A percentile compares a stretch with the other conserved stretches of the same genome.
Evolutionary conservation across 1,140 invertebrate genomes (phyloP).

Genomic region (Ditylenchus dipsaci): DNA sequence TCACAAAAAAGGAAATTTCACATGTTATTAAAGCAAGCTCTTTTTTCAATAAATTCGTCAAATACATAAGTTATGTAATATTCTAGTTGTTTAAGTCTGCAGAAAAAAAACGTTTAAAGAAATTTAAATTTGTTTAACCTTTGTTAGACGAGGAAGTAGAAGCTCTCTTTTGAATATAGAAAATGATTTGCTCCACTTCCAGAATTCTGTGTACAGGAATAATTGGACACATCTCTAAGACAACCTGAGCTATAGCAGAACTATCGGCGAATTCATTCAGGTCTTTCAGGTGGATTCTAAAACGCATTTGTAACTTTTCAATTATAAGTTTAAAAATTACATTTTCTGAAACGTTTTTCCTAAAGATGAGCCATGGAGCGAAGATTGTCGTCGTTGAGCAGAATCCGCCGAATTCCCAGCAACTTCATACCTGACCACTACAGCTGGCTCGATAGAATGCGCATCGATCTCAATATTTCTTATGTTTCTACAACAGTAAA

Average conservation of each 20-base stretch:
- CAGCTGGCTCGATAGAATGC: constrained; percentile 79
- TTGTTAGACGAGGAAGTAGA: constrained; percentile 46
- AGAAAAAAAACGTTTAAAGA: too few species aligned
- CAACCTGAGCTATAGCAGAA: constrained; percentile 73
- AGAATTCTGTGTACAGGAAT: constrained; percentile 77
- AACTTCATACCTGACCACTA: constrained; percentile 77
- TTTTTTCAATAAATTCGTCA: too few species aligned
- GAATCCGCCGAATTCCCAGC: constrained; percentile 7
- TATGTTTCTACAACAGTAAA: not conserved
- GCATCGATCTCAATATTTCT: constrained; percentile 71
- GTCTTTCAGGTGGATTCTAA: constrained; percentile 75
- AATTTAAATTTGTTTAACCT: too few species aligned
- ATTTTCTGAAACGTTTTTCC: constrained; percentile 60
- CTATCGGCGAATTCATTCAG: constrained; percentile 76
- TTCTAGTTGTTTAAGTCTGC: too few species aligned
- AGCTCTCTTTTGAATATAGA: constrained; percentile 80
- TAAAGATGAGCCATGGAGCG: constrained; percentile 36
- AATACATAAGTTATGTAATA: too few species aligned
- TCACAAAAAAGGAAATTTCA: too few species aligned
- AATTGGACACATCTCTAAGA: constrained; percentile 79
- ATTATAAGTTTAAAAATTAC: not conserved
- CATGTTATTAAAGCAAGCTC: too few species aligned
- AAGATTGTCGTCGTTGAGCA: not conserved
- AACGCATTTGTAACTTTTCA: constrained; percentile 17
- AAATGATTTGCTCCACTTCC: constrained; percentile 85